Base-by-base conservation (phyloP, 2,888 invertebrate genomes). In the Dryocosmus kuriphilus region DNA sequence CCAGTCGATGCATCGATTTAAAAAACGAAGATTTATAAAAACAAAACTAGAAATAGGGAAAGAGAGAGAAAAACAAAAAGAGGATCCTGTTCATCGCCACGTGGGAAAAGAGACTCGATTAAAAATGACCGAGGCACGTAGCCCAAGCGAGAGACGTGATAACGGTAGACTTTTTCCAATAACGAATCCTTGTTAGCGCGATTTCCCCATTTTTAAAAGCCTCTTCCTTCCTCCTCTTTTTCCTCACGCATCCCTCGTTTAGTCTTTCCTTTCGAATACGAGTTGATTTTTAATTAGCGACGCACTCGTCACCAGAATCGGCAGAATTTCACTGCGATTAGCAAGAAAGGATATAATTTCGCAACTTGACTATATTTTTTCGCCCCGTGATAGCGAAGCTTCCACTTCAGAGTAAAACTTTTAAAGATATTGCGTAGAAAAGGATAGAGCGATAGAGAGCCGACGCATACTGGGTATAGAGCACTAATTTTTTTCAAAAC, bases 151-250 rank as follows among this genome's bases (percentile, higher is more conserved):
- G 78, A 83, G 76, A 79, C 78, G 80, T 79, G 86, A 86, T 86
- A 86, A 86, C 84, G 83, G 84, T 83, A 81, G 81, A 85, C 75
- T 71, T 80, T 80, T 81, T 81, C 80, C 76, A 82, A 80, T 77
- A 76, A 82, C 83, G 85, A 82, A 86, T 85, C 79, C 81, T 83
- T 82, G 84, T 86, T 86, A 87, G 83, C 81, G 78, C 83, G 82
- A 84, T 86, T 85, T 80, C 77, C 74, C 78, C 81, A 77, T 80
- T 83, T 85, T 85, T 83, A 80, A 74, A 74, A 77, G 79, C 74
- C 81, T 75, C 77, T 74, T 61, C 27, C 51, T 35, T 57, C 24
- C 41, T 71, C 6, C n/a, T 35, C 35, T 77, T 74, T 71, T 60
- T 77, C 77, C 75, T 74, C 60, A 30, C 38, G 63, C 76, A 76